Percentiles rank a stretch among this genome's conserved stretches.
phyloP scores from a whole-genome alignment of 2,888 invertebrate genomes.

The Imbricaverruca yamaguchii region DNA sequence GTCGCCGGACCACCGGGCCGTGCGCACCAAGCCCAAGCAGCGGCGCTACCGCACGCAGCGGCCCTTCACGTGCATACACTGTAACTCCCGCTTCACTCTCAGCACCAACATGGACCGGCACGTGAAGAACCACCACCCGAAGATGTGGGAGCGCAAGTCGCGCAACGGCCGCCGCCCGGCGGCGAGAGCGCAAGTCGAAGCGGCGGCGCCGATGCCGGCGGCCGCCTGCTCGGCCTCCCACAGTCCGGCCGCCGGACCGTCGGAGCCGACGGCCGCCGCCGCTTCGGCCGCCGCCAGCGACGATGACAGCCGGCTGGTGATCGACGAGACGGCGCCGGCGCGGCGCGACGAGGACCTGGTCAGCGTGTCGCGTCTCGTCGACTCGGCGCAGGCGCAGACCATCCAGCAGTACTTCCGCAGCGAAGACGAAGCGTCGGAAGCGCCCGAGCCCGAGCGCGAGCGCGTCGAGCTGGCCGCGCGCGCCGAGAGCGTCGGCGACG shows the following conservation, averaged over 20 bases:
- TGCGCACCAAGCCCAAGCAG: slow-evolving; percentile 83
- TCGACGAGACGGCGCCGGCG: slow-evolving; percentile 51
- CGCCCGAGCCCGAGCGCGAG: slow-evolving; percentile 41
- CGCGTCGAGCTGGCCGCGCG: slow-evolving; percentile 53
- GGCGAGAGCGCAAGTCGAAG: slow-evolving; percentile 49
- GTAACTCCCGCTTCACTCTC: slow-evolving; percentile 79
- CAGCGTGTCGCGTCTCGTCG: slow-evolving; percentile 64
- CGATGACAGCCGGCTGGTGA: slow-evolving; percentile 86
- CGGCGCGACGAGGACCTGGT: slow-evolving; percentile 55
- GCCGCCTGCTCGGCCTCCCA: slow-evolving; percentile 21
- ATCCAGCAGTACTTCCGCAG: slow-evolving; percentile 55
- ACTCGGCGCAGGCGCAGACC: slow-evolving; percentile 58
- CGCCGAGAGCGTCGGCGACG: slow-evolving; percentile 29
- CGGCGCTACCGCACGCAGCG: slow-evolving; percentile 80
- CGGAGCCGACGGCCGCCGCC: background rate
- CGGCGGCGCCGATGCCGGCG: slow-evolving; percentile 16
- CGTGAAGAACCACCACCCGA: slow-evolving; percentile 88
- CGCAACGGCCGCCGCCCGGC: slow-evolving; percentile 33
- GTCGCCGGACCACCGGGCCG: slow-evolving; percentile 79
- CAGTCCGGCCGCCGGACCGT: background rate
- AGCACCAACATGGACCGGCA: slow-evolving; percentile 89
- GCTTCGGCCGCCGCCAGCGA: slow-evolving; percentile 24
- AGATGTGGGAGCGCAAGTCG: slow-evolving; percentile 70
- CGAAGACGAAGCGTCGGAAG: slow-evolving; percentile 32
- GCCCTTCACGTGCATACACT: slow-evolving; percentile 82